Base-by-base conservation (phyloP, 2,888 invertebrate genomes). In the Antheraea yamamai region DNA sequence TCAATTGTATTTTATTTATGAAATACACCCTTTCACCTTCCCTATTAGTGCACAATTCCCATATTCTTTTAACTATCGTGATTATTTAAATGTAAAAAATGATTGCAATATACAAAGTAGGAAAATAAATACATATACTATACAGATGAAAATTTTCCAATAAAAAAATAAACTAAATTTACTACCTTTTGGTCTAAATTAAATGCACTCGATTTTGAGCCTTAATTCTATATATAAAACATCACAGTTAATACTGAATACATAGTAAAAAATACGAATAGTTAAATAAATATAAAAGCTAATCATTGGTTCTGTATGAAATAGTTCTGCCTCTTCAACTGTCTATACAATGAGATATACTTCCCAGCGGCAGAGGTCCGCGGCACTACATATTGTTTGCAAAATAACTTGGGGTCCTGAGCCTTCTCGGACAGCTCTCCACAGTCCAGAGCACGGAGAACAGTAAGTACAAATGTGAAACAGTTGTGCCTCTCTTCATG, bases 401-500 rank as follows among this genome's bases (percentile, higher is more conserved):
- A 98, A 91, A 98, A 97, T 47, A 95, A 92, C 76, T 97, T 97
- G 80, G 97, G 95, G 76, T 94, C 96, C 16, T 92, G 92, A 26
- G 97, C 97, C 73, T 96, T 96, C 81, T 96, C 95, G 74, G 97
- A 97, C 66, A 97, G 93, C 80, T 96, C 96, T 12, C 96, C 96
- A 84, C 97, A 97, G 81, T 96, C 96, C 23, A 98, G 95, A 66
- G 96, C 95, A 84, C 96, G 95, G 75, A 98, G 91, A 90, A 98
- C 98, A 58, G 97, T 96, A 77, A 98, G 93, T 16, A 98, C 97
- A 92, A 98, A 98, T 71, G 97, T 97, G 85, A 98, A 98, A 88
- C 98, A 98, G 89, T 98, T 98, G 91, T 97, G 96, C 71, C 95
- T 95, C 78, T 96, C 96, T 91, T 97, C 97, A 85, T 97, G 94